A percentile compares a stretch with the other conserved stretches of the same genome.
These are phyloP conservation scores for Zapornia atra DNA, from an alignment of 2,113 vertebrate species.

Conservation along the genomic window DNA sequence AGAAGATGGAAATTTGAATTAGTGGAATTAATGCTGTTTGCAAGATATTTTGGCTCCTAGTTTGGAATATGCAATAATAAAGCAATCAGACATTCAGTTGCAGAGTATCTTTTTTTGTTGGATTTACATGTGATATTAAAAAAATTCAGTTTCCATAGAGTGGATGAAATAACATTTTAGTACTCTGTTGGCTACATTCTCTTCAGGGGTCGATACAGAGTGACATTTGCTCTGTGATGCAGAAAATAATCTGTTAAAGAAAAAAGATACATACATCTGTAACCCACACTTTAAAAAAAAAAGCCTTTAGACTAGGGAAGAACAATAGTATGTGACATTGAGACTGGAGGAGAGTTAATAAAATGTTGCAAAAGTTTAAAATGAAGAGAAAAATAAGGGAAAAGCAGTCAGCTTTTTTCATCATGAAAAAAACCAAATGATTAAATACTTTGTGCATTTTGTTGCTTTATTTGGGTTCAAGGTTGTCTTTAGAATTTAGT, in stretches of 20 bases:
- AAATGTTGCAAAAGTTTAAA: background rate
- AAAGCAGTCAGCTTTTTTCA: background rate
- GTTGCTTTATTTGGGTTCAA: background rate
- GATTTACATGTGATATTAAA: constrained; percentile 50
- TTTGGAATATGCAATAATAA: background rate
- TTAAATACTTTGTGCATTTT: background rate
- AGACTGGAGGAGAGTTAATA: background rate
- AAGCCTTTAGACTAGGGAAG: background rate
- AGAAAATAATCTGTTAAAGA: constrained; percentile 68
- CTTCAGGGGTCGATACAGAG: constrained; percentile 21
- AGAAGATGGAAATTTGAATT: background rate
- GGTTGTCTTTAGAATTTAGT: constrained; percentile 27
- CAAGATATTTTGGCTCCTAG: background rate
- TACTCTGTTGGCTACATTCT: background rate
- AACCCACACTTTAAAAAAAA: background rate
- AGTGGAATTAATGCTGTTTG: background rate
- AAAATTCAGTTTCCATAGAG: constrained; percentile 10
- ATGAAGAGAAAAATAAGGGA: background rate
- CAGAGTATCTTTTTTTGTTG: background rate
- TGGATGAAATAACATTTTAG: constrained; percentile 52
- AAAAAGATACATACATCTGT: background rate
- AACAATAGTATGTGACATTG: background rate
- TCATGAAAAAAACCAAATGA: background rate
- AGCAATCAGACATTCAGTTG: background rate
- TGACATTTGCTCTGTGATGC: constrained; percentile 47